phyloP scores from a whole-genome alignment of 2,797 vertebrate genomes.

The Propithecus deckenii region DNA sequence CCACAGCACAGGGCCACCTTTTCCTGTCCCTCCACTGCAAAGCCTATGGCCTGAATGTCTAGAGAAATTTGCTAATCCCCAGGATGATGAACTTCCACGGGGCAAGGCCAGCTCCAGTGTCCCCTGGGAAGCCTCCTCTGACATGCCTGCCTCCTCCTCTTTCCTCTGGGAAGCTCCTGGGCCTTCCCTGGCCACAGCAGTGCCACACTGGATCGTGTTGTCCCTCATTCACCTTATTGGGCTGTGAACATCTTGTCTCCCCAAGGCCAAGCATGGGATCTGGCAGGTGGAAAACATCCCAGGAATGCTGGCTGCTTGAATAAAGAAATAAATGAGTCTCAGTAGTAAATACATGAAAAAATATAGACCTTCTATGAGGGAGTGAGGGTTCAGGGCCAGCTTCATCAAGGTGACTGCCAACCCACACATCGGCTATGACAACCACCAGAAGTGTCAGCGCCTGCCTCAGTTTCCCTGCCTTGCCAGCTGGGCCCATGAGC shows the following conservation, averaged over 20 bases:
- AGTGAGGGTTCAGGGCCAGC: not conserved
- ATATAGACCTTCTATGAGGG: not conserved
- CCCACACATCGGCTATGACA: not conserved
- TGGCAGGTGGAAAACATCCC: not conserved
- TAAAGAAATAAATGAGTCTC: not conserved
- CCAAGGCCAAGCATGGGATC: not conserved
- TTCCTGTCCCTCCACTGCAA: not conserved
- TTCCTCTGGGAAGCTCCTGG: not conserved
- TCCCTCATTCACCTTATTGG: not conserved
- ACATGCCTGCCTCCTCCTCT: not conserved
- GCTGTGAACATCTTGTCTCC: not conserved
- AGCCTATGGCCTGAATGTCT: not conserved
- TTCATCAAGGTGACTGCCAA: not conserved
- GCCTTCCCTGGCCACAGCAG: no score
- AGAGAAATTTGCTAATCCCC: not conserved
- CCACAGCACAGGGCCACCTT: not conserved
- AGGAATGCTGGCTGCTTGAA: not conserved
- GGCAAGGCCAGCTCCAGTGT: not conserved
- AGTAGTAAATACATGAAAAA: not conserved
- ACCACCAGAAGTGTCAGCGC: not conserved
- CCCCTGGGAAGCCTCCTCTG: not conserved
- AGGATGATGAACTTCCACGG: not conserved
- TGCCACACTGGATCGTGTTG: accelerated
- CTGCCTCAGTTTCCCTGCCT: constrained; percentile 50
- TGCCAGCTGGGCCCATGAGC: not conserved